Evolutionary conservation across 1,140 invertebrate species (phyloP).

Genomic region (Hyphantria cunea): DNA sequence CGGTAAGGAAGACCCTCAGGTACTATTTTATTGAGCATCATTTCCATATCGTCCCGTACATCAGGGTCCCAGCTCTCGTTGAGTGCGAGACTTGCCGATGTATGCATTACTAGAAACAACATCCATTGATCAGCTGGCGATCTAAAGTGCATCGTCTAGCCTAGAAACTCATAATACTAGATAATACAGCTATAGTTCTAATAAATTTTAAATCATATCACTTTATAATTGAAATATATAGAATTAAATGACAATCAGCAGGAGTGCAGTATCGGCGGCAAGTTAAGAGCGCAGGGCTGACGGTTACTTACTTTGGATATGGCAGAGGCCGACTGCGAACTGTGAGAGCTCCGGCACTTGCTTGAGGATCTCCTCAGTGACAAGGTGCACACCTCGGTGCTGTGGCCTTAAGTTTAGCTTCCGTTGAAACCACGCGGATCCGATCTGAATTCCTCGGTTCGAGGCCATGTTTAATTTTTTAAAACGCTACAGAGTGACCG

Average conservation of each 20-base stretch:
- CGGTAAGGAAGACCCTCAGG: constrained; percentile 97
- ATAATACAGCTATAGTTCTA: constrained; percentile 22
- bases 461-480: constrained; percentile 90
- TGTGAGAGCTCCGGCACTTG: constrained; percentile 96
- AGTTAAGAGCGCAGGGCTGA: constrained; percentile 44
- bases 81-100: constrained; percentile 96
- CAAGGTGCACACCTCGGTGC: constrained; percentile 96
- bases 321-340: constrained; percentile 96
- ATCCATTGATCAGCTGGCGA: constrained; percentile 54
- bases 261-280: constrained; percentile 62
- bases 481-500: constrained; percentile 78
- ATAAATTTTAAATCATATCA: constrained; percentile 33
- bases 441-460: constrained; percentile 94
- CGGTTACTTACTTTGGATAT: constrained; percentile 94
- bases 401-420: constrained; percentile 97
- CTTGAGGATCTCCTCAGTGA: constrained; percentile 96
- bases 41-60: constrained; percentile 98
- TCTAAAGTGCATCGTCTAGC: constrained; percentile 11
- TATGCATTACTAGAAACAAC: constrained; percentile 94
- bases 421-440: constrained; percentile 97
- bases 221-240: constrained; percentile 42
- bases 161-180: constrained; percentile 25
- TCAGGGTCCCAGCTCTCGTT: constrained; percentile 99
- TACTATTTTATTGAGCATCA: constrained; percentile 99
- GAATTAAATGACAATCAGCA: constrained; percentile 53